Base-by-base conservation (phyloP, 2,888 invertebrate genomes). In the Anagyrus pseudococci region DNA sequence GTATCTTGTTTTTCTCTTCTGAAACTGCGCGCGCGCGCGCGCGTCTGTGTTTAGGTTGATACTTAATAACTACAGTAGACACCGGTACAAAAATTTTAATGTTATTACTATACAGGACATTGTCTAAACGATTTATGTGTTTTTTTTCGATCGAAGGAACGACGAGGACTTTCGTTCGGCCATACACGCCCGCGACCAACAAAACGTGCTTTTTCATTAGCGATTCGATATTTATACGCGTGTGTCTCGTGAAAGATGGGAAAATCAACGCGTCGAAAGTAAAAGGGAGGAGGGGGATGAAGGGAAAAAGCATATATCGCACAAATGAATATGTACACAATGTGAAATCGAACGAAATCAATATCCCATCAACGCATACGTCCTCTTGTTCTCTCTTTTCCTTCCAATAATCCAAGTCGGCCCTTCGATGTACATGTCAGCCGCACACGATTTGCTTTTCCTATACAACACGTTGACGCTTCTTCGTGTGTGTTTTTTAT, bases 1-100 rank as follows among this genome's bases (percentile, higher is more conserved):
- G n/a, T n/a, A n/a, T n/a, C n/a, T n/a, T n/a, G n/a, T n/a, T n/a
- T n/a, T n/a, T n/a, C n/a, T n/a, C n/a, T n/a, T n/a, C n/a, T n/a
- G n/a, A n/a, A n/a, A n/a, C n/a, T n/a, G n/a, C n/a, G n/a, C n/a
- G n/a, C n/a, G n/a, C n/a, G n/a, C n/a, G n/a, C n/a, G n/a, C n/a
- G n/a, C n/a, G n/a, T n/a, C n/a, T n/a, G n/a, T n/a, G n/a, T n/a
- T n/a, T n/a, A n/a, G n/a, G n/a, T n/a, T n/a, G n/a, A 70, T 71
- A 73, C 73, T 77, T 74, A 75, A 75, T 69, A 69, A 72, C 78
- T 79, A 79, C 77, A 72, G 75, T 77, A 79, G 78, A 78, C 75
- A 75, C 76, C 73, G 75, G 79, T 79, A 80, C 79, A 80, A 80
- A 80, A 80, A 77, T 77, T 41, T 76, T 71, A 78, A 79, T 79